Evolutionary conservation across 2,113 vertebrate species (phyloP), one percentile per base, ranked within the genome.

Genomic region (Paralichthys olivaceus): DNA sequence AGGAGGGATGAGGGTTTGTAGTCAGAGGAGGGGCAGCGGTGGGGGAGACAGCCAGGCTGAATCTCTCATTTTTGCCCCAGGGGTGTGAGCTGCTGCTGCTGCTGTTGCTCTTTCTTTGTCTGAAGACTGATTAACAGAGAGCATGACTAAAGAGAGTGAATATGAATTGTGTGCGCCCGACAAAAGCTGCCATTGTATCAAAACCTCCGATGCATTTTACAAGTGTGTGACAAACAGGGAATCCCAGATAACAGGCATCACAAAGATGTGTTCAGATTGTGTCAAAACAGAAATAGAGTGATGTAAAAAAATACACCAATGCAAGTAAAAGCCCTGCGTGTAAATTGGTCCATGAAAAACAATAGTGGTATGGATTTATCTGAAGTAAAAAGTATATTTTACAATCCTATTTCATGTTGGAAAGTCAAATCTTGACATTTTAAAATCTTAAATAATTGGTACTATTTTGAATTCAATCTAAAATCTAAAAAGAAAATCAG

Each of bases 121-220:
- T 92, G 90, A 83, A 72, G 87, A 83, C 87, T 90, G 89, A 89
- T 90, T 87, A 91, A 84, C 86, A 83, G 68, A 76, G 71, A 77
- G 75, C 58, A 77, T 73, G 80, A 85, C 81, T 59, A 89, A 87
- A 93, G 77, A 72, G 57, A 74, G 66, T 9, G 64, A 72, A 80
- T 78, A 72, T 83, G 72, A 83, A 87, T 84, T 81, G 62, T 87
- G 80, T 28, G 60, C 2, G 34, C 2, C 71, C 25, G 71, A 85
- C 83, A 85, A 87, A 87, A 84, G 78, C 81, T 49, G 15, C 70
- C 62, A 69, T 77, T 81, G 82, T 82, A 69, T 86, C 56, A 55
- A 3, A 54, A 72, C 29, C 69, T 72, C n/a, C 8, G 12, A 72
- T 22, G 69, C 57, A 29, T 70, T 72, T 77, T 56, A 76, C 15